Conservation (phyloP, 1,140 invertebrate genomes). For the Temnothorax nylanderi region DNA sequence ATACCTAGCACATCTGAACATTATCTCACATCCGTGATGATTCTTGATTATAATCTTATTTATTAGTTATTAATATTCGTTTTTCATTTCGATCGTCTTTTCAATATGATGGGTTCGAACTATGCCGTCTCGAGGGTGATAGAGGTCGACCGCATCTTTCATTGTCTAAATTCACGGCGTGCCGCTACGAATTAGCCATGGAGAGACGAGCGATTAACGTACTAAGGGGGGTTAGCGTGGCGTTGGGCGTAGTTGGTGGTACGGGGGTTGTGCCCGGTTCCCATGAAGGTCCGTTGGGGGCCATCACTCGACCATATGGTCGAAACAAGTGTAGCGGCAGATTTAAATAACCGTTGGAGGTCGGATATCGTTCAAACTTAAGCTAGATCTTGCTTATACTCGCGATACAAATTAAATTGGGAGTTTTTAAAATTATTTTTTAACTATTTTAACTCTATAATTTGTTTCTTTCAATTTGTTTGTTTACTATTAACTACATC, state of each 20-base stretch:
- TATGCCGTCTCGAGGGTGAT: slow-evolving; percentile 43
- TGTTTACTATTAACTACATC: not conserved
- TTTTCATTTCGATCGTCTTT: not conserved
- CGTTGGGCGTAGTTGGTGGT: slow-evolving; percentile 71
- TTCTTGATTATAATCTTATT: not conserved
- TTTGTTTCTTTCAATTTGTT: not conserved
- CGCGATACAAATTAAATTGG: not conserved
- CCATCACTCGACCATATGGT: slow-evolving; percentile 83
- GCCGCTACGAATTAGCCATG: slow-evolving; percentile 80
- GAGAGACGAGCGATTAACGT: slow-evolving; percentile 80
- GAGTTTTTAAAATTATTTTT: not conserved
- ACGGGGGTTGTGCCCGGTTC: slow-evolving; percentile 81
- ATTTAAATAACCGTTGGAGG: slow-evolving; percentile 86
- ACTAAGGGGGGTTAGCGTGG: slow-evolving; percentile 56
- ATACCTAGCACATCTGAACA: not conserved
- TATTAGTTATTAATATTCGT: not conserved
- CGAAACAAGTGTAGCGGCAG: slow-evolving; percentile 81
- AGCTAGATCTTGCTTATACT: not conserved
- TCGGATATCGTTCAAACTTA: slow-evolving; percentile 60
- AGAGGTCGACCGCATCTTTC: slow-evolving; percentile 74
- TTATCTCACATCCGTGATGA: not conserved
- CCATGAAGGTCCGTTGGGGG: slow-evolving; percentile 86
- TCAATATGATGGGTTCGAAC: not conserved
- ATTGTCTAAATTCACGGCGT: slow-evolving; percentile 80
- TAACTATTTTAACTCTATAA: not conserved